Base-by-base conservation (phyloP, 2,797 vertebrate genomes). In the Hozukius guyotensis region DNA sequence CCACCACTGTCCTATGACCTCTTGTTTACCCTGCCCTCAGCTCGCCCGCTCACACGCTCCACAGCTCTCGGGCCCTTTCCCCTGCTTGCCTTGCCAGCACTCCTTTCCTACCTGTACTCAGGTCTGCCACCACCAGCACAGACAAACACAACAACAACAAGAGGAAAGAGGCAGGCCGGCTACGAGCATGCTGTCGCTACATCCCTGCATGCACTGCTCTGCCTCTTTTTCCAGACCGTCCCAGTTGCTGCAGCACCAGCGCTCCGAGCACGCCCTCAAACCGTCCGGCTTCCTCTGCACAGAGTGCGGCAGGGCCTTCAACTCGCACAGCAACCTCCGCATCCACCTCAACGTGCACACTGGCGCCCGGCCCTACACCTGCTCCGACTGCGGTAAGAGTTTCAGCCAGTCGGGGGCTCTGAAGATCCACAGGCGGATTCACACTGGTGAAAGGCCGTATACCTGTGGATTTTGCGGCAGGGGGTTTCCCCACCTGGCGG, bases 281-380 rank as follows among this genome's bases (percentile, higher is more conserved):
- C 73, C 87, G 0, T 53, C 93, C 0, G 96, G 96, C 60, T 97
- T 97, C 84, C 85, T 96, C 34, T 96, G 96, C 82, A 91, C 92
- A 0, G 94, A 96, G 81, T 97, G 96, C 0, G 95, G 96, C 22
- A 87, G 95, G 31, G 88, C 94, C 25, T 96, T 96, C 83, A 96
- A 96, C 92, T 96, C 96, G 0, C 95, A 96, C 92, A 96, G 96
- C 92, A 96, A 96, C 87, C 95, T 96, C 49, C 95, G 96, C 67
- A 96, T 97, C 69, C 96, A 97, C 84, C 95, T 95, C 65, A 96
- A 96, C 2, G 96, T 97, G 72, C 96, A 97, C 93, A 96, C 95
- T 0, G 96, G 96, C 0, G 95, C 95, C 2, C 87, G 96, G 38
- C 96, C 96, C 3, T 97, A 96, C 92, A 24, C 80, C 4, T 96